Percentiles rank a stretch among this genome's conserved stretches.
These are phyloP conservation scores for Lomographa bimaculata DNA, from an alignment of 2,888 invertebrate genomes.

Conservation along the genomic window DNA sequence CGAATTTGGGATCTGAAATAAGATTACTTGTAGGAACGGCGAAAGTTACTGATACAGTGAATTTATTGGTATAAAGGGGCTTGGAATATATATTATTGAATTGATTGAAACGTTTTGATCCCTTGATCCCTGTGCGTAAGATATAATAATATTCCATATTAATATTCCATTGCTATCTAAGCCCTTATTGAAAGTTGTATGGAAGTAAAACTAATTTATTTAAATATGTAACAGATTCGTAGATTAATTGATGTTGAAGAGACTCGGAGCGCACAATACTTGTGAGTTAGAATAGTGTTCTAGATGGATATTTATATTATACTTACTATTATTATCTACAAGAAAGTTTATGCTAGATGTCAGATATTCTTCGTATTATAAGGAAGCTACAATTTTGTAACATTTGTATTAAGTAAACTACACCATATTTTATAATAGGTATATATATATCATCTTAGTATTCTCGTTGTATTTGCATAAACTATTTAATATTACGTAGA, in stretches of 20 bases:
- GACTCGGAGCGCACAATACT: conserved; percentile 79
- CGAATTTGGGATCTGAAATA: conserved; percentile 11
- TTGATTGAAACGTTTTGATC: no score
- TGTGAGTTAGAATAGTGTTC: conserved; percentile 70
- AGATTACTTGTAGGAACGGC: conserved; percentile 12
- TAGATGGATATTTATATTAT: conserved; percentile 56
- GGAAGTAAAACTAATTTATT: no score
- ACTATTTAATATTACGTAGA: no score
- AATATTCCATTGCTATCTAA: no score
- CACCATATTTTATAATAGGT: no score
- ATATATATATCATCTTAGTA: no score
- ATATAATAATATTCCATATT: no score
- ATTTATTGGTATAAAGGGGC: no score
- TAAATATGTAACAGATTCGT: conserved; percentile 17
- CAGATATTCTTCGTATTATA: conserved; percentile 35
- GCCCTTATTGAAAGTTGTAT: no score
- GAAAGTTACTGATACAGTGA: conserved; percentile 22
- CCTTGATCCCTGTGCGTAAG: no score
- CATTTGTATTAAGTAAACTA: conserved; percentile 1
- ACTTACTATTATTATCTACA: conserved; percentile 34
- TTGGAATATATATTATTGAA: no score
- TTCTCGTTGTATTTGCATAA: no score
- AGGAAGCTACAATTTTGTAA: conserved; percentile 33
- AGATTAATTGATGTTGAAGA: conserved; percentile 45
- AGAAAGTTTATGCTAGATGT: conserved; percentile 39